phyloP scores from a whole-genome alignment of 2,113 vertebrate genomes.

The Halcyon senegalensis region DNA sequence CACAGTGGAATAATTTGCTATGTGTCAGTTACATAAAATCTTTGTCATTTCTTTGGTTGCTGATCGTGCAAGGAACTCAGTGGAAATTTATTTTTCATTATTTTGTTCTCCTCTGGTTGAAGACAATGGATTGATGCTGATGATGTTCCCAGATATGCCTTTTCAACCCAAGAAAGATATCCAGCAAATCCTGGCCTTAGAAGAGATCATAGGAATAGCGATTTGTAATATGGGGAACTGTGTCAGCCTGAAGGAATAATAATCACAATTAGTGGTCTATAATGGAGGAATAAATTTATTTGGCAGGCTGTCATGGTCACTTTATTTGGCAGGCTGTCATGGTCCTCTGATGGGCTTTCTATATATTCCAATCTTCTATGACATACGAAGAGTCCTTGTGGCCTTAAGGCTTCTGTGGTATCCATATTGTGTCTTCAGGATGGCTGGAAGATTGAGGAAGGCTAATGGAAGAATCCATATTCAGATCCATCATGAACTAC shows the following conservation, averaged over 20 bases:
- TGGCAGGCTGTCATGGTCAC: background rate
- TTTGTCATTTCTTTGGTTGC: background rate
- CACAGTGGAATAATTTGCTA: background rate
- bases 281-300: background rate
- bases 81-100: background rate
- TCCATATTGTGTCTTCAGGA: background rate
- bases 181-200: background rate
- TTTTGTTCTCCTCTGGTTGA: background rate
- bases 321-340: background rate
- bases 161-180: background rate
- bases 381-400: background rate
- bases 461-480: background rate
- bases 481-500: background rate
- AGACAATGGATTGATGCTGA: background rate
- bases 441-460: background rate
- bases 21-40: background rate
- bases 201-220: background rate
- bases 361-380: background rate
- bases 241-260: background rate
- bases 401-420: background rate
- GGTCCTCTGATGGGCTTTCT: background rate
- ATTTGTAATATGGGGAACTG: background rate
- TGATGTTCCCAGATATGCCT: background rate
- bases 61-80: background rate
- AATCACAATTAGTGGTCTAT: background rate